Percentiles rank a stretch among this genome's conserved stretches.
phyloP scores from a whole-genome alignment of 2,797 vertebrate species.

The Babyrousa celebensis region DNA sequence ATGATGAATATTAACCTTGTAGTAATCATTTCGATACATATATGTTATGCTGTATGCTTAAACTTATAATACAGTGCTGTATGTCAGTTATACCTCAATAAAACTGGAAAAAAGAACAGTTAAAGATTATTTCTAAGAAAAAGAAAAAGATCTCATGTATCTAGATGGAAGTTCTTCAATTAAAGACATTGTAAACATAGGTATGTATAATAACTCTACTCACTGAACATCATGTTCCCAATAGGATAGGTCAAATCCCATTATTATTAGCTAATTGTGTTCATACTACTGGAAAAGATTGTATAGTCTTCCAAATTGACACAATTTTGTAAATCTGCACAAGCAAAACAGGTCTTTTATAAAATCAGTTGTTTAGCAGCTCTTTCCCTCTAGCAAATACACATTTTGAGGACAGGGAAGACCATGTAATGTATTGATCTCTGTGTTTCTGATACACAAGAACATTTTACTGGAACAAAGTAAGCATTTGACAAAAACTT shows the following conservation, averaged over 20 bases:
- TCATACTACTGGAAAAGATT: constrained; percentile 17
- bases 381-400: not conserved
- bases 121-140: constrained; percentile 8
- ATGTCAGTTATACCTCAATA: not conserved
- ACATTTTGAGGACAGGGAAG: constrained; percentile 29
- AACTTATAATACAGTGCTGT: not conserved
- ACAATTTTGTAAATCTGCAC: constrained; percentile 29
- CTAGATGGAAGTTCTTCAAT: not conserved
- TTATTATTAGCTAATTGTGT: not conserved
- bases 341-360: constrained; percentile 8
- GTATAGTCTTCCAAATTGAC: not conserved
- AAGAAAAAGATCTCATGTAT: not conserved
- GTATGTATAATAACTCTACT: not conserved
- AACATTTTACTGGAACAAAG: not conserved
- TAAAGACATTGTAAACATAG: constrained; percentile 27
- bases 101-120: constrained; percentile 5
- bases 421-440: not conserved
- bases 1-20: not conserved
- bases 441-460: not conserved
- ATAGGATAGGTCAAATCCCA: not conserved
- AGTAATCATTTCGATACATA: not conserved
- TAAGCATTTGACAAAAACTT: constrained; percentile 22
- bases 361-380: constrained; percentile 26
- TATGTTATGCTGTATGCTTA: not conserved
- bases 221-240: not conserved